A percentile compares a stretch with the other conserved stretches of the same genome.
Evolutionary conservation across 2,797 vertebrate species (phyloP).

Genomic region (Pseudochaenichthys georgianus): DNA sequence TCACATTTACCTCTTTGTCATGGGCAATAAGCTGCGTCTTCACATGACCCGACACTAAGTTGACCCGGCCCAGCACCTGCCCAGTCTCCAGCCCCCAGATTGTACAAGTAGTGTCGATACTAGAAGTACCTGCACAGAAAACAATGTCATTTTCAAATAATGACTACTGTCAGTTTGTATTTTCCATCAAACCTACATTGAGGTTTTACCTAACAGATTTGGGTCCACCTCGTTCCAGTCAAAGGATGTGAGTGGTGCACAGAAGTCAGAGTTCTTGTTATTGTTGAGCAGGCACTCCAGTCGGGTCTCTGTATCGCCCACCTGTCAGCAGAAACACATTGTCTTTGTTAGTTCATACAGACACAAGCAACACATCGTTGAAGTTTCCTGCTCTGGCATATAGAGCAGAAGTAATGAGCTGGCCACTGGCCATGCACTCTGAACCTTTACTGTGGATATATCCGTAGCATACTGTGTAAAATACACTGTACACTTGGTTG

Average conservation of each 20-base stretch:
- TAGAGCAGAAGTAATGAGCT: neutral
- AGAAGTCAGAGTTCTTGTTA: conserved; percentile 97
- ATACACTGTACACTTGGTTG: neutral
- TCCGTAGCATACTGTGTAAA: neutral
- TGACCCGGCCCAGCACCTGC: conserved; percentile 93
- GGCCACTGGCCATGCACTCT: neutral
- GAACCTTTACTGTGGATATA: neutral
- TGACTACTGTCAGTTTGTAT: neutral
- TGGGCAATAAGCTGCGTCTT: conserved; percentile 96
- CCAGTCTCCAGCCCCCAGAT: conserved; percentile 96
- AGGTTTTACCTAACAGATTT: conserved; percentile 89
- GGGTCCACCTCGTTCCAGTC: conserved; percentile 97
- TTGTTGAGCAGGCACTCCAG: conserved; percentile 95
- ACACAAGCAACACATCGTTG: neutral
- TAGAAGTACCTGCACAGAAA: conserved; percentile 88
- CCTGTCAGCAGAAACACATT: conserved; percentile 76
- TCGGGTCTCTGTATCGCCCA: conserved; percentile 93
- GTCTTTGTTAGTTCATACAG: neutral
- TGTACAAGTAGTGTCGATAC: conserved; percentile 95
- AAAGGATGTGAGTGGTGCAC: conserved; percentile 94
- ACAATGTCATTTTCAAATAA: neutral
- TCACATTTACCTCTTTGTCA: conserved; percentile 90
- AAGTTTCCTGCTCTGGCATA: neutral
- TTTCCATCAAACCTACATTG: neutral
- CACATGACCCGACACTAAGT: conserved; percentile 93